Evolutionary conservation across 2,113 vertebrate species (phyloP).

Genomic region (Cyprinodon brontotheroides): DNA sequence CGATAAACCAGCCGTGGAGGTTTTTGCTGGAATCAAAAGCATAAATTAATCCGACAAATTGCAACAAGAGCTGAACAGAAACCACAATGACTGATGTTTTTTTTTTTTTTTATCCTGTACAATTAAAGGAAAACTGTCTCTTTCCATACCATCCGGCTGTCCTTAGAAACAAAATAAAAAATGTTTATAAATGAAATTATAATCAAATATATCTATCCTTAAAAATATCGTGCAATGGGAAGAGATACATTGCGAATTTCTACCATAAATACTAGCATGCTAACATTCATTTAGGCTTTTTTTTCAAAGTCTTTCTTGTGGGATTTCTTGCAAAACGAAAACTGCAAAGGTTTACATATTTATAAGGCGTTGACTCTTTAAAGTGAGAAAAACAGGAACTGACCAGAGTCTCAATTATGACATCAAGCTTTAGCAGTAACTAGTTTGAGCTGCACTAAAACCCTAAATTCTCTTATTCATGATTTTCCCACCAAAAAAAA

Average conservation of each 20-base stretch:
- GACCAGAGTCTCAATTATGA: not conserved
- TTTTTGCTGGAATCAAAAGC: conserved; percentile 69
- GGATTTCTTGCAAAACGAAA: not conserved
- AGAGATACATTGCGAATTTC: not conserved
- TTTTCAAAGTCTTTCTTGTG: not conserved
- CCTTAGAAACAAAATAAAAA: not conserved
- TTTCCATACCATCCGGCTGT: conserved; percentile 34
- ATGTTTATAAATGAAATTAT: not conserved
- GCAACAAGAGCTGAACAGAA: conserved; percentile 8
- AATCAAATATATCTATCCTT: not conserved
- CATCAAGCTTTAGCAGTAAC: not conserved
- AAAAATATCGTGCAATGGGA: not conserved
- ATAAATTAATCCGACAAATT: conserved; percentile 62
- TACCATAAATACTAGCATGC: not conserved
- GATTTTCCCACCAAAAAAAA: not conserved
- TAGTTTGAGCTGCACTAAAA: not conserved
- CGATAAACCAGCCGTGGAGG: conserved; percentile 36
- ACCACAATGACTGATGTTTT: conserved; percentile 13
- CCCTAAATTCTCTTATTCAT: not conserved
- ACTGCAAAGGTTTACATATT: not conserved
- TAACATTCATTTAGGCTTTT: not conserved
- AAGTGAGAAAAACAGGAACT: not conserved
- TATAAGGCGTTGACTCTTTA: not conserved
- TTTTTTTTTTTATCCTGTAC: not conserved
- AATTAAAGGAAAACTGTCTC: not conserved